Conservation (phyloP, 2,888 invertebrate species). For the Eilema griseolum region DNA sequence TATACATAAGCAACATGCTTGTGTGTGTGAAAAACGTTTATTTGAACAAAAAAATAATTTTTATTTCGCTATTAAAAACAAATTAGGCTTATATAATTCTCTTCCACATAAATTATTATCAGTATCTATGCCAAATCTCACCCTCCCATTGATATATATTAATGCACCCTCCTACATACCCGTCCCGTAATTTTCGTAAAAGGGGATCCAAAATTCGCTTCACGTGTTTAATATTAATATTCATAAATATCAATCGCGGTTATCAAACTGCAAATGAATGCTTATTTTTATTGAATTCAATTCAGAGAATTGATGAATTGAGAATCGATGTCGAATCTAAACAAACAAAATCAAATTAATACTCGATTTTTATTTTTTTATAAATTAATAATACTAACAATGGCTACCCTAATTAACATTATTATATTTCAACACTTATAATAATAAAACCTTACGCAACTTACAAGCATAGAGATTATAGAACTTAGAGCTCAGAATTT, state of each 20-base stretch:
- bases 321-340: not conserved
- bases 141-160: too few species aligned
- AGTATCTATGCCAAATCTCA: too few species aligned
- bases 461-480: not conserved
- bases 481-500: not conserved
- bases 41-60: too few species aligned
- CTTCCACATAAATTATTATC: too few species aligned
- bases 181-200: too few species aligned
- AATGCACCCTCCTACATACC: too few species aligned
- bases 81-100: too few species aligned
- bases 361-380: not conserved
- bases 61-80: too few species aligned
- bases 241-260: not conserved
- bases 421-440: slow-evolving; percentile 2
- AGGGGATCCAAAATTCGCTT: too few species aligned
- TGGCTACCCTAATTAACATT: not conserved
- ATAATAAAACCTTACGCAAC: not conserved
- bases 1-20: too few species aligned
- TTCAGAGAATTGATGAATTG: not conserved
- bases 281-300: not conserved
- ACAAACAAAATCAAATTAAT: slow-evolving; percentile 5
- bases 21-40: too few species aligned
- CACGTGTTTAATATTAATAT: not conserved
- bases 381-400: slow-evolving; percentile 7
- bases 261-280: not conserved